These are phyloP conservation scores for Eufriesea mexicana DNA, from an alignment of 1,140 invertebrate species.

Conservation along the genomic window DNA sequence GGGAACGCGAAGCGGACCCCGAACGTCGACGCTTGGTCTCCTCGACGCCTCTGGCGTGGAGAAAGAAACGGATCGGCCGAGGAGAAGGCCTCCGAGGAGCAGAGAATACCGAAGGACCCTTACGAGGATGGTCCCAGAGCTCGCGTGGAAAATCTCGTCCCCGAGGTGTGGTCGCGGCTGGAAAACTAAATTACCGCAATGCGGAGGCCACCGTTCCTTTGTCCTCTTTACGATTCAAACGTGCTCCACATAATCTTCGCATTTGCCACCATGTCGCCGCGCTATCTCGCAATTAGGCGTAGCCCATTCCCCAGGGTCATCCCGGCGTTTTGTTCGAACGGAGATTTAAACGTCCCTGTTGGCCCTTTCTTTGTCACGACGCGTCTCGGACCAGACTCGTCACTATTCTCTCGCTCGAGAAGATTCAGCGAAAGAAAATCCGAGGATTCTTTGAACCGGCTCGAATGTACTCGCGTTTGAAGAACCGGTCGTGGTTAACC, in stretches of 20 bases:
- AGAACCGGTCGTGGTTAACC: too few species aligned
- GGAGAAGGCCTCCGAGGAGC: not conserved
- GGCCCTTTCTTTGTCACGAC: not conserved
- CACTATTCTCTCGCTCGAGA: not conserved
- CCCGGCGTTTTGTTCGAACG: conserved; percentile 3
- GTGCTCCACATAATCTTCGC: conserved; percentile 44
- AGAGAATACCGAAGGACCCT: not conserved
- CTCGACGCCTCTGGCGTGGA: too few species aligned
- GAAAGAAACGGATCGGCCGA: too few species aligned
- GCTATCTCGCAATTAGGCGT: conserved; percentile 39
- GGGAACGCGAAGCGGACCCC: too few species aligned
- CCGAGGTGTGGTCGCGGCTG: not conserved
- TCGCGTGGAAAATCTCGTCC: not conserved
- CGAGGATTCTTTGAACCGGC: too few species aligned
- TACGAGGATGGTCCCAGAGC: not conserved
- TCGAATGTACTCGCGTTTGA: too few species aligned
- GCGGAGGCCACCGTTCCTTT: conserved; percentile 39
- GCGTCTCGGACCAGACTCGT: not conserved
- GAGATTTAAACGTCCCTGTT: conserved; percentile 8
- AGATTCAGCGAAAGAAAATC: not conserved
- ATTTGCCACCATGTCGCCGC: not conserved
- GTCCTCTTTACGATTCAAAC: conserved; percentile 43
- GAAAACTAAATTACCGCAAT: conserved; percentile 51
- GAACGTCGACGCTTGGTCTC: too few species aligned
- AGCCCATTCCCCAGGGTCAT: not conserved